Base-by-base conservation (phyloP, 2,113 vertebrate species). In the Condylura cristata region DNA sequence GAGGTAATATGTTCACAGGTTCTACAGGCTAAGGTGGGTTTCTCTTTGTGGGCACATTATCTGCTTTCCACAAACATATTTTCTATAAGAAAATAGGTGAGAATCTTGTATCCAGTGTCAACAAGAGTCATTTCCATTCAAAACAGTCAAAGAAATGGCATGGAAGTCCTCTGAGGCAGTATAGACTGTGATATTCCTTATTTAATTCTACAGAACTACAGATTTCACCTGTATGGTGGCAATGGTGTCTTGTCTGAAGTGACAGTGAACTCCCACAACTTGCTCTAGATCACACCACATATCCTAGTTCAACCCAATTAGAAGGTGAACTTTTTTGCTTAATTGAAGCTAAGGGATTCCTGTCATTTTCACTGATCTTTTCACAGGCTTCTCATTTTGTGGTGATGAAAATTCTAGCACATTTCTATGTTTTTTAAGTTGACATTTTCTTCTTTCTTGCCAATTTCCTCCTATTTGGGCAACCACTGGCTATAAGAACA, bases 351-450 rank as follows among this genome's bases (percentile, higher is more conserved):
- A 82, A 85, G 13, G 6, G 14, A 58, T 63, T 89, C 44, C 46
- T 90, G 9, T 84, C 39, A 95, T 95, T 93, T 89, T 61, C 37
- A 9, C 37, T 92, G 32, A 81, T 84, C 53, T n/a, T 89, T 74
- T 28, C 39, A 46, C 26, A 51, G 60, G 4, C 44, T 53, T 84
- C 32, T 30, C 65, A 66, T 87, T 87, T 92, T 75, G 13, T 71
- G 18, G 5, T 80, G 32, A 83, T 90, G 58, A 65, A 39, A 93
- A 58, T 84, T 85, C 53, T 61, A 70, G 13, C 53, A 1, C 51
- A 56, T 86, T 90, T 93, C 83, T 58, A 4, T 56, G 26, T 85
- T 80, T 88, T 58, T 85, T 65, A 80, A 81, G 5, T 81, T 87
- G 65, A 75, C 51, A 70, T 60, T 65, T 39, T 65, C 86, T 89